Evolutionary conservation across 2,797 vertebrate genomes (phyloP).

Genomic region (Pseudochromis fuscus): DNA sequence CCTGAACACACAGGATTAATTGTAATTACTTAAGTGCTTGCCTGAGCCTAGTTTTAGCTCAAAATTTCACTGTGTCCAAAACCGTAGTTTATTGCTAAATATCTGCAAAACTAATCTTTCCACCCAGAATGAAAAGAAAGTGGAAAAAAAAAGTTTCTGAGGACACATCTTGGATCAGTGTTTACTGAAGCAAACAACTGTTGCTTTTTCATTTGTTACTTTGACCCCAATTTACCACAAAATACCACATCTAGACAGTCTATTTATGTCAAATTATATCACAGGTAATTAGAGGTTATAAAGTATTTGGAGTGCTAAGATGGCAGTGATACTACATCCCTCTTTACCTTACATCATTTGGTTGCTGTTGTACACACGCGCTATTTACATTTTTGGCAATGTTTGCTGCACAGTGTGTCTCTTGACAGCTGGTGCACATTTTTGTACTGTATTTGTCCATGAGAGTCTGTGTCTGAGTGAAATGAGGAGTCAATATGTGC

Average conservation of each 20-base stretch:
- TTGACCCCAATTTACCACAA: conserved; percentile 28
- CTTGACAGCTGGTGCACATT: conserved; percentile 52
- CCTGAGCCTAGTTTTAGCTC: too few species aligned
- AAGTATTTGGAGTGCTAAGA: conserved; percentile 43
- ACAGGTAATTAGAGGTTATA: conserved; percentile 53
- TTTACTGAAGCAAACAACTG: conserved; percentile 49
- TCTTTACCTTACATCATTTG: conserved; percentile 29
- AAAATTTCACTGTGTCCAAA: too few species aligned
- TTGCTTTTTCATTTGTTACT: conserved; percentile 22
- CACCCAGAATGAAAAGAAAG: too few species aligned
- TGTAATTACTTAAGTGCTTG: too few species aligned
- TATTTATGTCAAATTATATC: conserved; percentile 49
- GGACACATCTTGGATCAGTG: conserved; percentile 9
- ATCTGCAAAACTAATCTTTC: too few species aligned
- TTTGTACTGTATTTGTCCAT: conserved; percentile 40
- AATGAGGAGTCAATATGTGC: conserved; percentile 8
- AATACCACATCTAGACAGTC: conserved; percentile 39
- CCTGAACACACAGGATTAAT: too few species aligned
- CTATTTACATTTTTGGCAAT: conserved; percentile 38
- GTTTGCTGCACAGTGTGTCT: conserved; percentile 13
- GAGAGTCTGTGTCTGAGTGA: conserved; percentile 25
- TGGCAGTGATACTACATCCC: conserved; percentile 26
- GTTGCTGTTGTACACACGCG: conserved; percentile 21
- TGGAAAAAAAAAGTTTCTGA: conserved; percentile 11
- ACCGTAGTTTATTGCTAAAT: too few species aligned